Evolutionary conservation across 2,797 vertebrate species (phyloP), one percentile per base, ranked within the genome.

Genomic region (Takifugu ocellatus): DNA sequence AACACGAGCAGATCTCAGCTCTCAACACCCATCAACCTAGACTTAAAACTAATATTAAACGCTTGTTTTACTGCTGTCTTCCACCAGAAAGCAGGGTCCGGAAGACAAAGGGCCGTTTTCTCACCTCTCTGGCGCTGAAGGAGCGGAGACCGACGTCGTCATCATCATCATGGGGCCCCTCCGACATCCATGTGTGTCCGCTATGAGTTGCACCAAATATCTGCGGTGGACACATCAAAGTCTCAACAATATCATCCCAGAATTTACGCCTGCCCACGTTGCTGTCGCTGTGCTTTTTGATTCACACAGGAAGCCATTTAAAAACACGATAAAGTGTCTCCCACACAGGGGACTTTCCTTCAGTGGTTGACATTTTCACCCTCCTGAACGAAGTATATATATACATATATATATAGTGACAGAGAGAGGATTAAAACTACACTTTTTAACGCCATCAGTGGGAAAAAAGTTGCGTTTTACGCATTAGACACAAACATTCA

Each of bases 281-380:
- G 2, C 27, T 27, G 27, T 6, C 27, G 3, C 3, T 27, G 27
- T 3, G 7, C 45, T 24, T 9, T 48, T 48, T 42, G 43, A 24
- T 7, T 77, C 70, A 78, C 74, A 62, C 65, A 17, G 3, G 17
- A 49, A 31, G 17, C 29, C 12, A 8, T 26, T 47, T 56, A 25
- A 61, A 6, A 17, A 48, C 1, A 33, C 43, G 52, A 62, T 26
- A 24, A 3, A 3, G 49, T 10, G 54, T 61, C 82, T 69, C 84
- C 84, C 77, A 86, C 82, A 77, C 70, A 63, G 61, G 83, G 84
- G 83, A 84, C 65, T 86, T 87, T 85, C 76, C 62, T 66, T 49
- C 17, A n/a, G 54, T 2, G 25, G 7, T 52, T 5, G 6, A 44
- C 14, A 5, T 2, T 2, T n/a, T 46, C 43, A 15, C 16, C 11